Percentiles rank a stretch among this genome's conserved stretches.
phyloP scores from a whole-genome alignment of 1,140 invertebrate species.

The Eueides isabella region DNA sequence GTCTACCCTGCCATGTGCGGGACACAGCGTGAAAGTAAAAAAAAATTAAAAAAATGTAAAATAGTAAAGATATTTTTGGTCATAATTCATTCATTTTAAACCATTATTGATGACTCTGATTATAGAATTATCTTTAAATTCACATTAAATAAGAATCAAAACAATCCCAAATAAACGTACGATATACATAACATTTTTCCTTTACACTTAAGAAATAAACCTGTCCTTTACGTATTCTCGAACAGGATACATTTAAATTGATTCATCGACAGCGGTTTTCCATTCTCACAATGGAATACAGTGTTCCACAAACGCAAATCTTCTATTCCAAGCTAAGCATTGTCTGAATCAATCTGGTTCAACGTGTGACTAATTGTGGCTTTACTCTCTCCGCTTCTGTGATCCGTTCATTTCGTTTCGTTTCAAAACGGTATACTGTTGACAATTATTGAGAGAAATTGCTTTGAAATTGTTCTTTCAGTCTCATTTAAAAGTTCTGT shows the following conservation, averaged over 20 bases:
- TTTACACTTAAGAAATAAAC: background rate
- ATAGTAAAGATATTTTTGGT: too few relatives aligned
- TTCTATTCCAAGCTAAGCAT: constrained; percentile 22
- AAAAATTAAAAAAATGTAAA: too few relatives aligned
- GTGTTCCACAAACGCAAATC: constrained; percentile 26
- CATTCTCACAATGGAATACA: constrained; percentile 20
- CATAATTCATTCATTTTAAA: too few relatives aligned
- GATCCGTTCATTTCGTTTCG: constrained; percentile 25
- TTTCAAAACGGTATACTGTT: background rate
- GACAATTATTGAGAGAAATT: background rate
- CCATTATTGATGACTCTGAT: too few relatives aligned
- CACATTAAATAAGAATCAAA: too few relatives aligned
- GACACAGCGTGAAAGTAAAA: too few relatives aligned
- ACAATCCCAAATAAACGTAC: background rate
- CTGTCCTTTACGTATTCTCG: constrained; percentile 4
- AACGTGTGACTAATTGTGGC: constrained; percentile 39
- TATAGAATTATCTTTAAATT: too few relatives aligned
- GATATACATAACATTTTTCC: background rate
- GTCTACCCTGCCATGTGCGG: too few relatives aligned
- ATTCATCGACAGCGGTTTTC: constrained; percentile 29
- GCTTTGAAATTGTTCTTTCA: background rate
- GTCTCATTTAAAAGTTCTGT: background rate
- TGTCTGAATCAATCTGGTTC: constrained; percentile 28
- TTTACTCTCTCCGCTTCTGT: constrained; percentile 21
- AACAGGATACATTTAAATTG: constrained; percentile 31